Evolutionary conservation across 2,888 invertebrate genomes (phyloP).

Genomic region (Criorhina ranunculi): DNA sequence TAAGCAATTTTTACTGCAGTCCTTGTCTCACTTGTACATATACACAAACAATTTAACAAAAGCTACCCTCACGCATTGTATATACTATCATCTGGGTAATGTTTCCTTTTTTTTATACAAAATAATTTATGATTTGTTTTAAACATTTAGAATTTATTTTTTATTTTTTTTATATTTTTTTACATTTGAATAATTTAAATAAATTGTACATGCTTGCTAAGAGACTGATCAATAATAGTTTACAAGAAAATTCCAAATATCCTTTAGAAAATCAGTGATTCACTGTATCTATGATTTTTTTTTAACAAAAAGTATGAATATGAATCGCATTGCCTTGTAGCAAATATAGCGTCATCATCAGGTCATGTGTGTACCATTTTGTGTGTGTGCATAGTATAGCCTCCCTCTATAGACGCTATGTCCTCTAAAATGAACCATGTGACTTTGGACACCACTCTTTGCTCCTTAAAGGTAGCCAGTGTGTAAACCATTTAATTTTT

Average conservation of each 20-base stretch:
- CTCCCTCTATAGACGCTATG: conserved; percentile 38
- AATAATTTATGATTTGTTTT: conserved; percentile 43
- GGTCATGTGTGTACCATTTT: too few relatives aligned
- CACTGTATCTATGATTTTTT: conserved; percentile 30
- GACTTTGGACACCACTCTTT: conserved; percentile 26
- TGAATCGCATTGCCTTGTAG: conserved; percentile 37
- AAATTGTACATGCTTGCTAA: conserved; percentile 26
- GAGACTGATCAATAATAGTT: conserved; percentile 15
- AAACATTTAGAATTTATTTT: conserved; percentile 32
- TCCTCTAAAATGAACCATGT: conserved; percentile 33
- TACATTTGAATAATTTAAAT: conserved; percentile 31
- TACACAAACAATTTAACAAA: too few relatives aligned
- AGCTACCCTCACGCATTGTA: conserved; percentile 1
- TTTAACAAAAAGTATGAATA: conserved; percentile 28
- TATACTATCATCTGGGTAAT: conserved; percentile 42
- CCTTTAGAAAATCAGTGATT: conserved; percentile 16
- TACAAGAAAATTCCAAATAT: conserved; percentile 18
- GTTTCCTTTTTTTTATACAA: conserved; percentile 2
- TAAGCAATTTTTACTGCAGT: neutral
- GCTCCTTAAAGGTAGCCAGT: conserved; percentile 50
- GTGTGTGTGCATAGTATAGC: conserved; percentile 39
- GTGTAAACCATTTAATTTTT: conserved; percentile 47
- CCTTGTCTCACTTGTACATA: too few relatives aligned
- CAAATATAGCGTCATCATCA: conserved; percentile 29
- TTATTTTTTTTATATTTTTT: conserved; percentile 16